These are phyloP conservation scores for Pristionchus japonicus DNA, from an alignment of 2,888 invertebrate genomes.

Conservation along the genomic window DNA sequence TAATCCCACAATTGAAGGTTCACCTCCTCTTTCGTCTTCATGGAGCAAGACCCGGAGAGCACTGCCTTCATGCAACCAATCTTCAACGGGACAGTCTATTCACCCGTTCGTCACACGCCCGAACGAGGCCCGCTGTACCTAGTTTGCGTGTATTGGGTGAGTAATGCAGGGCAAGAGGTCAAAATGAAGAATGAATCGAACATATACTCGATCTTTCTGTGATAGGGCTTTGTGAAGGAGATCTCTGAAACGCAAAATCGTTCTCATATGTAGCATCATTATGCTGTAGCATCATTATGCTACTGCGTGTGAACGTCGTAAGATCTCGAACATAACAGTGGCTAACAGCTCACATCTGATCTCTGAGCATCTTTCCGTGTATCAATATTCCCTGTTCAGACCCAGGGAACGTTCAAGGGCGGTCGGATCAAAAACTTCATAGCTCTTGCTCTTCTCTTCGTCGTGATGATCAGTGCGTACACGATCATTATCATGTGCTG, in stretches of 20 bases:
- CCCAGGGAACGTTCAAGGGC: background rate
- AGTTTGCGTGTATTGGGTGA: conserved; percentile 34
- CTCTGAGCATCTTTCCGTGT: too few species aligned
- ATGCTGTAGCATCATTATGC: background rate
- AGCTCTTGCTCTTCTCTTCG: background rate
- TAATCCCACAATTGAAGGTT: background rate
- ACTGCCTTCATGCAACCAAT: background rate
- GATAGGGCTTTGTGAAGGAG: too few species aligned
- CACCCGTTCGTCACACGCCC: background rate
- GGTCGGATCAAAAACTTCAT: background rate
- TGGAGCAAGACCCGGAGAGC: conserved; percentile 7
- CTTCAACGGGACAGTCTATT: background rate
- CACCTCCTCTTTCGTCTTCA: background rate
- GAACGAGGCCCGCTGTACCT: background rate
- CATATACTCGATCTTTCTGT: too few species aligned
- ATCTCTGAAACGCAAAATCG: background rate
- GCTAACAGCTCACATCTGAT: background rate
- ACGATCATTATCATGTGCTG: background rate
- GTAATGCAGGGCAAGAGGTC: background rate
- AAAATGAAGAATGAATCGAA: too few species aligned
- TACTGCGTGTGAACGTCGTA: background rate
- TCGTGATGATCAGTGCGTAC: conserved; percentile 8
- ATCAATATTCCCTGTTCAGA: background rate
- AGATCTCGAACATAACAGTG: background rate
- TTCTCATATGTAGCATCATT: background rate